phyloP scores from a whole-genome alignment of 2,888 invertebrate species.

The Selenia dentaria region DNA sequence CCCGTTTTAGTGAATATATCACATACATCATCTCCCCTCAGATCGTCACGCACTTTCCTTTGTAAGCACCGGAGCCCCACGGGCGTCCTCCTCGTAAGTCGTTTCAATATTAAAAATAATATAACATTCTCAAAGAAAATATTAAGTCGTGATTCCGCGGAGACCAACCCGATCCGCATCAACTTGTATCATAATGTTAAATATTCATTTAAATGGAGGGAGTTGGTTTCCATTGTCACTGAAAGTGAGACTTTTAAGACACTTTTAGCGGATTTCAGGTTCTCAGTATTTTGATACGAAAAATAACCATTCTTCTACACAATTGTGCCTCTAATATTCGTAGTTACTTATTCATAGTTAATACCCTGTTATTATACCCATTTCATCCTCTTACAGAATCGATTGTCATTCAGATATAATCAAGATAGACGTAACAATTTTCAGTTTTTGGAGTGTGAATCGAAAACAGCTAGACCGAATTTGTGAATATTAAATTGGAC shows the following conservation, averaged over 20 bases:
- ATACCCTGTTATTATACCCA: too few relatives aligned
- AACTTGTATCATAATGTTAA: constrained; percentile 78
- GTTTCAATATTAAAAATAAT: constrained; percentile 79
- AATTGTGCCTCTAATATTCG: too few relatives aligned
- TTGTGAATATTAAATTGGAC: too few relatives aligned
- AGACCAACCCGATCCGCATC: constrained; percentile 75
- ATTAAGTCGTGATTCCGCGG: constrained; percentile 76
- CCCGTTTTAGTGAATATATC: constrained; percentile 28
- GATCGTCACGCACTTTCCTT: constrained; percentile 52
- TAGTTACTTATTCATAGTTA: too few relatives aligned
- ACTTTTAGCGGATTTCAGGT: constrained; percentile 1
- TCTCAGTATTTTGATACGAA: not conserved
- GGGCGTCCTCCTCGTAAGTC: constrained; percentile 54
- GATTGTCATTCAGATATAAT: too few relatives aligned
- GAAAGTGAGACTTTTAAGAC: constrained; percentile 11
- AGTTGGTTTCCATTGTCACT: constrained; percentile 57
- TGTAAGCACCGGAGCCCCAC: constrained; percentile 59
- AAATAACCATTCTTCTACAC: too few relatives aligned
- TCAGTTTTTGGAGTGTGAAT: too few relatives aligned
- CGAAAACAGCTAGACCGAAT: too few relatives aligned
- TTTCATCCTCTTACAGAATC: too few relatives aligned
- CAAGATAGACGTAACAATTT: too few relatives aligned
- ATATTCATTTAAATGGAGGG: constrained; percentile 70
- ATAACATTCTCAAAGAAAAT: constrained; percentile 82
- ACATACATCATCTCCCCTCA: constrained; percentile 24